Conservation (phyloP, 2,797 vertebrate species). For the Macropodus opercularis region DNA sequence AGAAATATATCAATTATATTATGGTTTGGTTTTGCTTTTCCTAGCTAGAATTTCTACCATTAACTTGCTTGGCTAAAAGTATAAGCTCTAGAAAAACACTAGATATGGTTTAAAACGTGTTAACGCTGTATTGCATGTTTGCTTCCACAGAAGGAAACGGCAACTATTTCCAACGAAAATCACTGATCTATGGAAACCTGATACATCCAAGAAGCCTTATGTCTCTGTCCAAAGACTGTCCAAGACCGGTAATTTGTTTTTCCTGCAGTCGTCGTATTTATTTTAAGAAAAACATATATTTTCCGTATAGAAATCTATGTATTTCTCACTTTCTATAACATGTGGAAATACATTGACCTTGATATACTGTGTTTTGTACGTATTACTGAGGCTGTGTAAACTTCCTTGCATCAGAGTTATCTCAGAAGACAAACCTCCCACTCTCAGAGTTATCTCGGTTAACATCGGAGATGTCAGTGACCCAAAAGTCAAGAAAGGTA, state of each 20-base stretch:
- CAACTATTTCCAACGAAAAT: conserved; percentile 62
- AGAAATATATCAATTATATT: not conserved
- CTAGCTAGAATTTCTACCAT: no score
- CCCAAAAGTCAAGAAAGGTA: conserved; percentile 47
- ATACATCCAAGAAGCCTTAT: conserved; percentile 50
- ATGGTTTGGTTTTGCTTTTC: not conserved
- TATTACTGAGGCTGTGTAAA: conserved; percentile 4
- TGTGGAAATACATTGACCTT: not conserved
- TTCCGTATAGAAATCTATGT: not conserved
- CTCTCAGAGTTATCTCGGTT: conserved; percentile 34
- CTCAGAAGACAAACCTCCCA: no score
- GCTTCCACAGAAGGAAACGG: conserved; percentile 69
- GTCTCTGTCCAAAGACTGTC: conserved; percentile 20
- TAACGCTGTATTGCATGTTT: not conserved
- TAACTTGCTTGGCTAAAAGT: not conserved
- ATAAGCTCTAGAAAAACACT: not conserved
- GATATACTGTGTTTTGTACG: not conserved
- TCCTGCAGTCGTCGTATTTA: not conserved
- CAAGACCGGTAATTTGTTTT: conserved; percentile 41
- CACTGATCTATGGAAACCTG: conserved; percentile 58
- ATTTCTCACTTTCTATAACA: not conserved
- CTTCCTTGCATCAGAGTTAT: conserved; percentile 35
- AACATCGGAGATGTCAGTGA: not conserved
- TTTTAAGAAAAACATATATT: not conserved
- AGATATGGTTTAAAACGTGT: not conserved